phyloP scores from a whole-genome alignment of 1,140 invertebrate species.

The Glossosoma conforme region DNA sequence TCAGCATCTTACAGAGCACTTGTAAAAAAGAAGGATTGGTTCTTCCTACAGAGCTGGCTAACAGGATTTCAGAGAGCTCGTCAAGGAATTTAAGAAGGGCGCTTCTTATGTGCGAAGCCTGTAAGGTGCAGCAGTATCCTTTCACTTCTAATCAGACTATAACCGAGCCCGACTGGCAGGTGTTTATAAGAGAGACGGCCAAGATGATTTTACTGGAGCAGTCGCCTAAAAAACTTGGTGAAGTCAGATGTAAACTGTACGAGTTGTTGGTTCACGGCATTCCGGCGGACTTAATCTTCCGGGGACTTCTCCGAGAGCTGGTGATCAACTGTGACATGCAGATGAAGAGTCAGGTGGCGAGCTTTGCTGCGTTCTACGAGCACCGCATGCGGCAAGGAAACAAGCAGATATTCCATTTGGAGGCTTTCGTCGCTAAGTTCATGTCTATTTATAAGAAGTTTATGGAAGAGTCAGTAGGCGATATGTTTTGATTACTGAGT shows the following conservation, averaged over 20 bases:
- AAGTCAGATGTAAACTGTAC: conserved; percentile 85
- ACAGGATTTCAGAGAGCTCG: conserved; percentile 73
- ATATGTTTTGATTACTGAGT: conserved; percentile 27
- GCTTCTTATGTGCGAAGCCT: conserved; percentile 90
- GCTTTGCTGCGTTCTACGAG: conserved; percentile 83
- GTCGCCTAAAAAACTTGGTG: conserved; percentile 75
- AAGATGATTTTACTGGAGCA: conserved; percentile 85
- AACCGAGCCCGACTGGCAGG: conserved; percentile 88
- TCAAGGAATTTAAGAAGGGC: conserved; percentile 91
- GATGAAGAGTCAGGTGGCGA: conserved; percentile 80
- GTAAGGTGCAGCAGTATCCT: conserved; percentile 88
- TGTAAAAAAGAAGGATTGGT: conserved; percentile 82
- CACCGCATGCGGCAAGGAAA: conserved; percentile 84
- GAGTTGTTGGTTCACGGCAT: conserved; percentile 93
- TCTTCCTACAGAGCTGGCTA: conserved; percentile 73
- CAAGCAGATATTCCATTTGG: conserved; percentile 95
- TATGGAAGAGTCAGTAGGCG: conserved; percentile 61
- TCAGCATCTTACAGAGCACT: conserved; percentile 63
- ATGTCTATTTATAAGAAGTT: conserved; percentile 92
- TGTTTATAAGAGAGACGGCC: conserved; percentile 84
- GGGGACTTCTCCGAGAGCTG: conserved; percentile 78
- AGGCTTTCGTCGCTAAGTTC: conserved; percentile 94
- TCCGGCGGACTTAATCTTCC: conserved; percentile 90
- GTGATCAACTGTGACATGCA: conserved; percentile 86
- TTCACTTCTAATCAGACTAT: conserved; percentile 80